Evolutionary conservation across 2,797 vertebrate genomes (phyloP), one percentile per base, ranked within the genome.

Genomic region (Naso thynnoides): DNA sequence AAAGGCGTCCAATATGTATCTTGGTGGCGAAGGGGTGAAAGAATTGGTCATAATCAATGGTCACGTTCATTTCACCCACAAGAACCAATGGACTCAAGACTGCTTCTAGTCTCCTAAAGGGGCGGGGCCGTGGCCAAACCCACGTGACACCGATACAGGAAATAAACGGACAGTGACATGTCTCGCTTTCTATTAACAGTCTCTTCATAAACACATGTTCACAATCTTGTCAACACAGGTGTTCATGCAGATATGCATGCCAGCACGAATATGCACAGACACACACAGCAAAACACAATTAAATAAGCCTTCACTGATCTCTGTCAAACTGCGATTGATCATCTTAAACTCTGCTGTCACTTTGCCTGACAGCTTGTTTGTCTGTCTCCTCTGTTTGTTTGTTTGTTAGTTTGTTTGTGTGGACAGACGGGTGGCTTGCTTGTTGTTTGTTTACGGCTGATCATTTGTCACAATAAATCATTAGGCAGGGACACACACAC

Each of bases 391-490:
- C 78, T 42, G 38, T 65, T 44, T 56, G 64, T 54, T 54, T 81
- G 82, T 86, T 82, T 91, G 89, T 88, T 71, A 45, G 88, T 86
- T 82, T 91, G 87, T 94, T 90, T 89, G 74, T 89, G 73, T 79
- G 83, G 81, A 84, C 80, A 77, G 85, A 82, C 21, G 62, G 69
- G 78, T 70, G 79, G 89, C 78, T 86, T 85, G 87, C 87, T 92
- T 83, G 87, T 83, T 92, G 91, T 93, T 92, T 92, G 85, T 87
- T 88, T 85, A 87, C 9, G 76, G 76, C 86, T 81, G 84, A 92
- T 92, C 88, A 93, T 92, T 93, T 89, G 89, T 91, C 88, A 88
- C 82, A 81, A 89, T 90, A 83, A 91, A 91, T 91, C 84, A 89
- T 83, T 85, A 79, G 58, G 67, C 56, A 81, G 36, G 39, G 21